These are phyloP conservation scores for Pachyrhynchus sulphureomaculatus DNA, from an alignment of 1,140 invertebrate species.

Conservation along the genomic window DNA sequence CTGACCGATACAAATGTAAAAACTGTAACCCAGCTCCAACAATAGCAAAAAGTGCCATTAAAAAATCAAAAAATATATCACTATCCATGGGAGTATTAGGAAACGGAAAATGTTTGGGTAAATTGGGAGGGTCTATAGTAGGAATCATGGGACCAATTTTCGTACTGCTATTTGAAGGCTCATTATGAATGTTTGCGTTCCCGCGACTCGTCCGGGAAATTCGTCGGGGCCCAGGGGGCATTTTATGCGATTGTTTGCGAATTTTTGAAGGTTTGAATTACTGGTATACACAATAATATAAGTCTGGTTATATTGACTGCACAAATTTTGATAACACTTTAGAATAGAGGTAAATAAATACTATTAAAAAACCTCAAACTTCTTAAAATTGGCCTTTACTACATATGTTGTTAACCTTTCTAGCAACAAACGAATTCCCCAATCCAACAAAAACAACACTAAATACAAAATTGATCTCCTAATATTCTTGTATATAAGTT, in stretches of 20 bases:
- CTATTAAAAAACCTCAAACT: too few species aligned
- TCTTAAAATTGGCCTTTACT: too few species aligned
- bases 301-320: too few species aligned
- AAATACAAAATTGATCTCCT: too few species aligned
- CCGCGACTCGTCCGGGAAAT: slow-evolving; percentile 11
- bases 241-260: slow-evolving; percentile 8
- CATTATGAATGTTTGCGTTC: not conserved
- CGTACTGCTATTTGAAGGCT: not conserved
- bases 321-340: too few species aligned
- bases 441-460: too few species aligned
- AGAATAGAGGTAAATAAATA: too few species aligned
- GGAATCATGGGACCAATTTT: slow-evolving; percentile 35
- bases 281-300: too few species aligned
- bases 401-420: too few species aligned
- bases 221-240: slow-evolving; percentile 13
- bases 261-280: not conserved
- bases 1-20: slow-evolving; percentile 90
- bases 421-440: too few species aligned
- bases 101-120: slow-evolving; percentile 80
- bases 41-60: slow-evolving; percentile 79
- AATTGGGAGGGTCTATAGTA: slow-evolving; percentile 42
- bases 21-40: slow-evolving; percentile 81
- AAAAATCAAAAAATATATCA: slow-evolving; percentile 82
- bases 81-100: slow-evolving; percentile 81
- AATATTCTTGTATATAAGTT: too few species aligned